These are phyloP conservation scores for Chironomus riparius DNA, from an alignment of 2,888 invertebrate species.

Conservation along the genomic window DNA sequence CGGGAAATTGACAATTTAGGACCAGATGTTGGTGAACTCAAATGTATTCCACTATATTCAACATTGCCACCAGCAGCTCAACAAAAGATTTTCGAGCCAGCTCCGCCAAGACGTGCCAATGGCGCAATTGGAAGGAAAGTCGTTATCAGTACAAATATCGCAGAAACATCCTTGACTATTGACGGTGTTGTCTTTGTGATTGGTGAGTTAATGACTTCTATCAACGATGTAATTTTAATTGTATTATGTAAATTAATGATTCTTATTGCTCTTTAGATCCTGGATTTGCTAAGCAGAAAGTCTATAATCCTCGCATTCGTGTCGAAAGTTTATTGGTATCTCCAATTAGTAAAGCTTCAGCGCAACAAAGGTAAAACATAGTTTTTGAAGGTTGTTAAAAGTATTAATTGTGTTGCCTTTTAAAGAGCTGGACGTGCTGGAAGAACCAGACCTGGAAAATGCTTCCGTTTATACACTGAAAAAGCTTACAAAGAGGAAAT, in stretches of 20 bases:
- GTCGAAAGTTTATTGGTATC: slow-evolving; percentile 97
- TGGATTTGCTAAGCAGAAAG: slow-evolving; percentile 98
- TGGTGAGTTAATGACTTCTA: slow-evolving; percentile 15
- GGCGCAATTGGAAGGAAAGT: slow-evolving; percentile 86
- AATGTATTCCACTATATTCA: slow-evolving; percentile 97
- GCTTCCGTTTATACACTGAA: slow-evolving; percentile 92
- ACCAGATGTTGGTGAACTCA: slow-evolving; percentile 92
- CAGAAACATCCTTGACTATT: slow-evolving; percentile 97
- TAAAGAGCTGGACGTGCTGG: slow-evolving; percentile 90
- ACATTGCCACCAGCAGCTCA: slow-evolving; percentile 95
- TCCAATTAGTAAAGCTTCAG: slow-evolving; percentile 97
- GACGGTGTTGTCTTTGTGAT: slow-evolving; percentile 99
- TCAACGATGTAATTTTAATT: no score
- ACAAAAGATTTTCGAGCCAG: slow-evolving; percentile 93
- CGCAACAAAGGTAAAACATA: slow-evolving; percentile 60
- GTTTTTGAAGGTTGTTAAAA: background rate
- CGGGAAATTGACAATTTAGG: slow-evolving; percentile 93
- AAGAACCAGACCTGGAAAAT: slow-evolving; percentile 95
- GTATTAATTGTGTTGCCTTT: background rate
- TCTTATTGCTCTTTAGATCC: slow-evolving; percentile 54
- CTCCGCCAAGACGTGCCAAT: slow-evolving; percentile 82
- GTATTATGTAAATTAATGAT: no score
- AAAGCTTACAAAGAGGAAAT: slow-evolving; percentile 94
- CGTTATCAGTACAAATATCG: slow-evolving; percentile 98
- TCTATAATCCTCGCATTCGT: slow-evolving; percentile 57